Evolutionary conservation across 2,797 vertebrate species (phyloP).

Genomic region (Alexandromys oeconomus): DNA sequence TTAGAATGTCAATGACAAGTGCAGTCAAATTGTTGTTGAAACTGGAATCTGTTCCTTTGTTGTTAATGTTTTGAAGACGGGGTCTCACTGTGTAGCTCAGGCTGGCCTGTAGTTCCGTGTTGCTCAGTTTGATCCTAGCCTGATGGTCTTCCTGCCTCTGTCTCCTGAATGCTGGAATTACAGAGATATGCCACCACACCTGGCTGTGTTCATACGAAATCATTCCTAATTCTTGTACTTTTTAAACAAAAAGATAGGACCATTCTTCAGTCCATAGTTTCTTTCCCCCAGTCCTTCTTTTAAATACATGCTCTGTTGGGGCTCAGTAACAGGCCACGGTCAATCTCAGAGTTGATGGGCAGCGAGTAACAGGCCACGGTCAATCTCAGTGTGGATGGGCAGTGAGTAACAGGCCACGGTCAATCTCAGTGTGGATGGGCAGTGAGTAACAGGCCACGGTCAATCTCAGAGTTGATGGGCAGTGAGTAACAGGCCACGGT

Average conservation of each 20-base stretch:
- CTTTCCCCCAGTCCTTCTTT: background rate
- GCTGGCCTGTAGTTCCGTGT: background rate
- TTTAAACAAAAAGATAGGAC: background rate
- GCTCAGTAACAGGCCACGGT: background rate
- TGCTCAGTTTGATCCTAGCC: background rate
- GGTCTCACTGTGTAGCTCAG: background rate
- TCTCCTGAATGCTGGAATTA: background rate
- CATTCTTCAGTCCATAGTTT: background rate
- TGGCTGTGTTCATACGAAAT: background rate
- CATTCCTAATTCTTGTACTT: background rate
- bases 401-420: too few species aligned
- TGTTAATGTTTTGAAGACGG: background rate
- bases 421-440: too few species aligned
- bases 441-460: too few species aligned
- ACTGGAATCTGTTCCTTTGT: background rate
- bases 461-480: too few species aligned
- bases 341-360: background rate
- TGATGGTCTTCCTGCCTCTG: background rate
- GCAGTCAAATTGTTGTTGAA: background rate
- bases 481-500: too few species aligned
- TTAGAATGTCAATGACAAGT: background rate
- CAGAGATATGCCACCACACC: background rate
- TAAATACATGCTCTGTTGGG: slow-evolving; percentile 60
- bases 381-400: too few species aligned
- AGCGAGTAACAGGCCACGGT: too few species aligned